Evolutionary conservation across 2,797 vertebrate species (phyloP), one percentile per base, ranked within the genome.

Genomic region (Pangasius macronema): DNA sequence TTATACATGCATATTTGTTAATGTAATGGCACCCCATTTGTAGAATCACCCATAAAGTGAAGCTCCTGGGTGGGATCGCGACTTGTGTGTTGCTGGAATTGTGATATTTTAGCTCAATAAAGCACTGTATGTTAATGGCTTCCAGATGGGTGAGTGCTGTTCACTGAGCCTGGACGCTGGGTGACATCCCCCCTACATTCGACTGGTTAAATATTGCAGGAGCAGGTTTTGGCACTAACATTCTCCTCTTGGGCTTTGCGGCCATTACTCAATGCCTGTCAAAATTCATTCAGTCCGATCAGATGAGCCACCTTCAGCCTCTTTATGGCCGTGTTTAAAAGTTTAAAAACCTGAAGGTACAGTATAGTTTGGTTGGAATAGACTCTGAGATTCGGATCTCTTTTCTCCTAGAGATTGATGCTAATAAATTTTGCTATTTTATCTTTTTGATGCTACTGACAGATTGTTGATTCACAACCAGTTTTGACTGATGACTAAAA

Each of bases 141-240:
- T 94, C 93, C 94, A 94, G 94, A 94, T 94, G 94, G 87, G 63
- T 59, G 46, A 81, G 70, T 57, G 85, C 82, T 68, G 7, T 83
- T 88, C 59, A 46, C 27, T 39, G 42, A 85, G 85, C 82, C 85
- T 87, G 63, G 85, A 87, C 87, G 90, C 88, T 68, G 91, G 82
- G 76, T 86, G 89, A 91, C 91, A 90, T 92, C 90, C 92, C 92
- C 89, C 88, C 86, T 86, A 90, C 85, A 82, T 89, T 89, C 59
- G 30, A 79, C 85, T 88, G 89, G 82, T 86, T 70, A 75, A 87
- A 86, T 90, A 76, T 86, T 55, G 89, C 89, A 76, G 82, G 65
- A 89, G 88, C 76, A 79, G 88, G 87, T 87, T 91, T 91, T 91
- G 88, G 91, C 88, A 85, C 42, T n/a, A 79, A 86, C 53, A 49